Conservation (phyloP, 2,113 vertebrate genomes). For the Chelonoidis abingdonii region DNA sequence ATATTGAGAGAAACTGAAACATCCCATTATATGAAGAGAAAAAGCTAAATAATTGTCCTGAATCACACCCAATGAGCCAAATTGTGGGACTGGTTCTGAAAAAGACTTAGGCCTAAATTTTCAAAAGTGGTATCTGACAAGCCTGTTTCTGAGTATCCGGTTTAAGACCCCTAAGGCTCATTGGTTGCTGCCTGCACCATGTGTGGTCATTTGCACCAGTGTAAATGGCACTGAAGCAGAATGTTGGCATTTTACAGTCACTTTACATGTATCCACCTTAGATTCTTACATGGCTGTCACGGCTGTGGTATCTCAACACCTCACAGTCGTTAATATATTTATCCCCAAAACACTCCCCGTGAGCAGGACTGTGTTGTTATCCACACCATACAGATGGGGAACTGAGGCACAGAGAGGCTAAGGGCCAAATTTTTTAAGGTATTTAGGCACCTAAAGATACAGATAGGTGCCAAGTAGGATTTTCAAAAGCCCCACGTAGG, state of each 20-base stretch:
- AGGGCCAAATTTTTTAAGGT: not conserved
- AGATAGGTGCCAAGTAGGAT: not conserved
- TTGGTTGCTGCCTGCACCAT: not conserved
- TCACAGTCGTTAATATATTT: not conserved
- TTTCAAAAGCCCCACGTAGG: not conserved
- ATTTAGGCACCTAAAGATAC: not conserved
- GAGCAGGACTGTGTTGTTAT: not conserved
- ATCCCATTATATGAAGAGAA: rapidly evolving
- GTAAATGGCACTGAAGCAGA: not conserved
- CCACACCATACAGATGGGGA: not conserved
- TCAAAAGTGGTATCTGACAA: not conserved
- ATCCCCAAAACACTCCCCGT: not conserved
- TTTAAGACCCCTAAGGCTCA: not conserved
- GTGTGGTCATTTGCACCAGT: not conserved
- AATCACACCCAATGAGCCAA: not conserved
- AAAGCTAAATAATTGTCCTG: not conserved
- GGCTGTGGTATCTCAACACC: not conserved
- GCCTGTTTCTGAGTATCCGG: not conserved
- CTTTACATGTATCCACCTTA: not conserved
- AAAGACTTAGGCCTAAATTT: rapidly evolving
- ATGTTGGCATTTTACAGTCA: not conserved
- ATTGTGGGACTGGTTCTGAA: not conserved
- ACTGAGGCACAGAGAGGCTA: not conserved
- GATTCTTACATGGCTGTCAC: not conserved
- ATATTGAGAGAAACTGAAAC: not conserved